These are phyloP conservation scores for Euclidia mi DNA, from an alignment of 2,888 invertebrate genomes.

Conservation along the genomic window DNA sequence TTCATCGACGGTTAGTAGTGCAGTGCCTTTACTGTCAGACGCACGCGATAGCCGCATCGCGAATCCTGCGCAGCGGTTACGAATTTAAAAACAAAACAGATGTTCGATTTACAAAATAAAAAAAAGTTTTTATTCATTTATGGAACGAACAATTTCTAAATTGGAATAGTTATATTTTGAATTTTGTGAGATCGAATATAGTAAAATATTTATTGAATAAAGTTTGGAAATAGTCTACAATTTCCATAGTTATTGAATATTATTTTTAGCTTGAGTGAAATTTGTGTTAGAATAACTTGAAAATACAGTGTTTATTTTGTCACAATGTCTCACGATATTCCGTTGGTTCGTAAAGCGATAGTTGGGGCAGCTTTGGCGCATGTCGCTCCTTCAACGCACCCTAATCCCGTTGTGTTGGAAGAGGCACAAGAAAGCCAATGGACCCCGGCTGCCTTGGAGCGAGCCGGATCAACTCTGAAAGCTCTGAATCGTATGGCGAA, in stretches of 20 bases:
- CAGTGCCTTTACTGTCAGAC: constrained; percentile 47
- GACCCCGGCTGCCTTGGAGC: constrained; percentile 86
- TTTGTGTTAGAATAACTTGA: constrained; percentile 11
- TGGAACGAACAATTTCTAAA: no score
- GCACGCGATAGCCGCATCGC: constrained; percentile 64
- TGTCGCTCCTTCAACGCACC: constrained; percentile 48
- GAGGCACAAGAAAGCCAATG: constrained; percentile 76
- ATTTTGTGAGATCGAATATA: no score
- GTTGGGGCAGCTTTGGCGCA: constrained; percentile 80
- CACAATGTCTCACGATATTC: constrained; percentile 73
- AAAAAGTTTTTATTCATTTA: background rate
- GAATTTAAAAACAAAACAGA: constrained; percentile 28
- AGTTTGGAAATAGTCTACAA: no score
- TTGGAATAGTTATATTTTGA: background rate
- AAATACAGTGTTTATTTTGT: constrained; percentile 24
- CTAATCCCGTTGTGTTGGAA: constrained; percentile 63
- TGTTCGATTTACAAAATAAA: constrained; percentile 5
- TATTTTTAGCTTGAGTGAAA: background rate
- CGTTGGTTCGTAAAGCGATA: constrained; percentile 82
- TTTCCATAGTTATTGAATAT: no score
- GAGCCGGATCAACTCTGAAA: constrained; percentile 86
- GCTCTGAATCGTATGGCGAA: constrained; percentile 90
- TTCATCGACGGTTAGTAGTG: constrained; percentile 50
- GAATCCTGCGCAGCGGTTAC: constrained; percentile 59
- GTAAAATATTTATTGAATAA: background rate